Evolutionary conservation across 2,113 vertebrate species (phyloP), one percentile per base, ranked within the genome.

Genomic region (Chascanopsetta lugubris): DNA sequence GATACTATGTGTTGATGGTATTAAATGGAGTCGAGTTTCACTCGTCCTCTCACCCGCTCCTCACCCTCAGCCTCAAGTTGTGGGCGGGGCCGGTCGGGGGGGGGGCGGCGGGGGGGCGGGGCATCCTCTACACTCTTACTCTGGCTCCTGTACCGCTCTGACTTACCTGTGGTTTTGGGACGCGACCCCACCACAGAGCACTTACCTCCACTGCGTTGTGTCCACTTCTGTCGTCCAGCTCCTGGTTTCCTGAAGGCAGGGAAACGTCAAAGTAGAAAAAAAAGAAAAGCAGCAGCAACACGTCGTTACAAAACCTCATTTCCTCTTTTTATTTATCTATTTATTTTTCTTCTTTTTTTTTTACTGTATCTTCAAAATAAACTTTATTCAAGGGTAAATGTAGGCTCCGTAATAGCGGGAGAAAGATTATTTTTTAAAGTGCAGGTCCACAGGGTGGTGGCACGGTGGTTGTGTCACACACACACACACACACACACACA

Each of bases 171-270:
- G 20, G 46, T 80, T 73, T 66, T 34, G 50, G 81, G 60, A 82
- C 80, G 60, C 57, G 34, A 65, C 80, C 69, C 67, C 72, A 70
- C 72, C 67, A 71, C 59, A 74, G 42, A 89, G 89, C 90, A 95
- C 97, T 98, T 94, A 99, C 97, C 97, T 99, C 97, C 72, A 96
- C 94, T 80, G 93, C 89, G 88, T 92, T 96, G 85, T 94, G 95
- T 65, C 89, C 90, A 5, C 92, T 92, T 90, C 93, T 94, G 74
- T 94, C 94, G 38, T 93, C 92, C 5, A 93, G 69, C 69, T 97
- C 95, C 90, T 90, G 95, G 90, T 95, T 96, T 87, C 94, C 97
- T 98, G 62, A 20, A 27, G 62, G 32, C 47, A 8, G 7, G 7
- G 29, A 2, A 69, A n/a, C n/a, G n/a, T n/a, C n/a, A n/a, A n/a